Percentiles rank a stretch among this genome's conserved stretches.
Conservation (phyloP, 2,797 vertebrate genomes). For the Delichon dasypus region DNA sequence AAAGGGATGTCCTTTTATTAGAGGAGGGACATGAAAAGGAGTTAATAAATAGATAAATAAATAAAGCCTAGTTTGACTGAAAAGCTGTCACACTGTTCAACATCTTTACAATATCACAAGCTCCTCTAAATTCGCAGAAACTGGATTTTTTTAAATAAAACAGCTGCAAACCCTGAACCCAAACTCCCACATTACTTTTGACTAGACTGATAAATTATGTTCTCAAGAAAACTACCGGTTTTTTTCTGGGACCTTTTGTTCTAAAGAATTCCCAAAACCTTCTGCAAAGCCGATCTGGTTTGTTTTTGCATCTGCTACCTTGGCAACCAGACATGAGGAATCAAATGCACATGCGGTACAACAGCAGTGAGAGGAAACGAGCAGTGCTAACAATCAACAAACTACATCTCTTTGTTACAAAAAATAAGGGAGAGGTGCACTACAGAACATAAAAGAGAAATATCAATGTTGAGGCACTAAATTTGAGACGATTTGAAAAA, state of each 20-base stretch:
- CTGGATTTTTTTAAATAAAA: background rate
- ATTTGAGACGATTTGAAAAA: background rate
- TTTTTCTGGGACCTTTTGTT: background rate
- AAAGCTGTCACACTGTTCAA: background rate
- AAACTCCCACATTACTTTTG: background rate
- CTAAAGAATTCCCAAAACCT: background rate
- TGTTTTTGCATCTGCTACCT: background rate
- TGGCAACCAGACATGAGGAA: background rate
- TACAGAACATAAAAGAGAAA: background rate
- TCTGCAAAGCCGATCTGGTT: background rate
- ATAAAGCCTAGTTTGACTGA: background rate
- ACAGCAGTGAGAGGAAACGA: rapidly evolving
- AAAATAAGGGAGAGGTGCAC: background rate
- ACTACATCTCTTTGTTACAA: background rate
- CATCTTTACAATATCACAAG: background rate
- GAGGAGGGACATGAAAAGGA: background rate
- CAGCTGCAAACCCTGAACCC: background rate
- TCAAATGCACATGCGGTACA: background rate
- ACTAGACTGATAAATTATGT: background rate
- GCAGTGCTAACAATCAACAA: background rate
- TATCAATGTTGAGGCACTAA: background rate
- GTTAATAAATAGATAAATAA: background rate
- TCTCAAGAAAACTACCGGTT: background rate
- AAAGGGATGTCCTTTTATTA: background rate
- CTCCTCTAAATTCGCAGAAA: background rate